These are phyloP conservation scores for Arctocebus calabarensis DNA, from an alignment of 2,797 vertebrate genomes.

Conservation along the genomic window DNA sequence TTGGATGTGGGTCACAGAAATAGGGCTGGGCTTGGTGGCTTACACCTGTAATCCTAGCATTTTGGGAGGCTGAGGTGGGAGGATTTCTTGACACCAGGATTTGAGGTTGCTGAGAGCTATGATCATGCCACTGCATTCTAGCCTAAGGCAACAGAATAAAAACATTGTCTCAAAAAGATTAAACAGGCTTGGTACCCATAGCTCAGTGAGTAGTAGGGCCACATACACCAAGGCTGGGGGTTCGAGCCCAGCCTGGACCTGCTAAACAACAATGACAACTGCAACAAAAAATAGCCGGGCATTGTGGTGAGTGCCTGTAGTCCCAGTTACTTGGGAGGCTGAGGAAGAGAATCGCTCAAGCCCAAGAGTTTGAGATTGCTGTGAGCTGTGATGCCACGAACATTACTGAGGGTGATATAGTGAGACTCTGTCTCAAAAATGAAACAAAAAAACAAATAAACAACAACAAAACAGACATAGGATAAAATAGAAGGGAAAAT, in stretches of 20 bases:
- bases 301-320: neutral
- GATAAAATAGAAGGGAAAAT: slow-evolving; percentile 17
- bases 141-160: neutral
- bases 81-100: neutral
- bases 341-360: neutral
- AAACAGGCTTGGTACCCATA: too few relatives aligned
- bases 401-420: neutral
- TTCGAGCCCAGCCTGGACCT: too few relatives aligned
- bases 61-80: neutral
- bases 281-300: neutral
- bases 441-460: neutral
- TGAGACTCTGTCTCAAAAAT: neutral
- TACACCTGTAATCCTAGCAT: neutral
- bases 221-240: too few relatives aligned
- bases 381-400: neutral
- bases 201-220: too few relatives aligned
- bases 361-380: neutral
- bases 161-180: neutral
- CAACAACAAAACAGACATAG: neutral
- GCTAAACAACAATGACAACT: too few relatives aligned
- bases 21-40: neutral
- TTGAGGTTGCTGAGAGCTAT: neutral
- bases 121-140: too few relatives aligned
- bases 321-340: neutral
- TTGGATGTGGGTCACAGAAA: neutral